Conservation (phyloP, 2,888 invertebrate genomes). For the Chrysolina americana region DNA sequence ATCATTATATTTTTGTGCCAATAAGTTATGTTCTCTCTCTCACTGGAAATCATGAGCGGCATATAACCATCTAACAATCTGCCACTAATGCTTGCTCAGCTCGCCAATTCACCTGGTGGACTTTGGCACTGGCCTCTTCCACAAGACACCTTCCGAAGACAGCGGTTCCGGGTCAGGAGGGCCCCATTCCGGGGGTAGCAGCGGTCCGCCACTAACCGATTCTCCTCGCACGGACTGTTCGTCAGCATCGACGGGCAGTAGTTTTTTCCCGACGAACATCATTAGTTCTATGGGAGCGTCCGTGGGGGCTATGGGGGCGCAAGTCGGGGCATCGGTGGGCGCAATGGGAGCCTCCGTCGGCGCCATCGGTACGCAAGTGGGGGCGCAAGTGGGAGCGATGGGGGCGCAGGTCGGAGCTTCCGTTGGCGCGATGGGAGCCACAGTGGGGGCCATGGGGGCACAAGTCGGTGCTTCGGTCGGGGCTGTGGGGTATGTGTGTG, state of each 20-base stretch:
- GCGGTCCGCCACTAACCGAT: conserved; percentile 74
- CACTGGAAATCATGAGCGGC: background rate
- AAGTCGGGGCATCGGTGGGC: conserved; percentile 63
- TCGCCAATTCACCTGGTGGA: conserved; percentile 96
- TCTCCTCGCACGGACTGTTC: conserved; percentile 47
- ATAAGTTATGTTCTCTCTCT: background rate
- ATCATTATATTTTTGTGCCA: background rate
- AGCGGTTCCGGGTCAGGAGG: conserved; percentile 80
- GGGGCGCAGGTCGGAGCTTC: conserved; percentile 64
- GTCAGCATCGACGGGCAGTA: conserved; percentile 56
- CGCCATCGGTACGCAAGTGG: conserved; percentile 61
- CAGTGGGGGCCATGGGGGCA: conserved; percentile 62
- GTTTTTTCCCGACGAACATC: conserved; percentile 69
- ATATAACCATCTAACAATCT: conserved; percentile 40
- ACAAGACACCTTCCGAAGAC: conserved; percentile 93
- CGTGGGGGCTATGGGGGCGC: conserved; percentile 63
- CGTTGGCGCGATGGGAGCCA: conserved; percentile 63
- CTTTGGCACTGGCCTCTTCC: conserved; percentile 94
- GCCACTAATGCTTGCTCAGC: conserved; percentile 69
- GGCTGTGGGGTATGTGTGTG: conserved; percentile 64
- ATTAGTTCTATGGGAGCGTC: conserved; percentile 67
- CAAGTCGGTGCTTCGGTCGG: conserved; percentile 63
- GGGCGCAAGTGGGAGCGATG: conserved; percentile 63
- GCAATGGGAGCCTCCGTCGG: conserved; percentile 63
- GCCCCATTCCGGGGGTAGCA: conserved; percentile 67